A percentile compares a stretch with the other conserved stretches of the same genome.
phyloP scores from a whole-genome alignment of 2,797 vertebrate species.

The Tragelaphus eurycerus region DNA sequence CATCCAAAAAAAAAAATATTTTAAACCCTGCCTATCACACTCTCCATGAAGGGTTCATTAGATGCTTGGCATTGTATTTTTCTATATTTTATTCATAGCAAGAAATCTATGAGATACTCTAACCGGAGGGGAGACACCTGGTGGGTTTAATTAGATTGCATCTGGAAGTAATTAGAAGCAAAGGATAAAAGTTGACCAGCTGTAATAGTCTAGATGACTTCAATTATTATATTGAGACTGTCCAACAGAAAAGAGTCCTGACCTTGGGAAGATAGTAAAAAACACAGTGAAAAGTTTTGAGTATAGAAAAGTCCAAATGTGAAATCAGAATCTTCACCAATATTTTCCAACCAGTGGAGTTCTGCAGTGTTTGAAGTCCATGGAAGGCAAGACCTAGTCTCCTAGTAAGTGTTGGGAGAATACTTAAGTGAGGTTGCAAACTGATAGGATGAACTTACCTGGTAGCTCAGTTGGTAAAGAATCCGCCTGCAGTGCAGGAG shows the following conservation, averaged over 20 bases:
- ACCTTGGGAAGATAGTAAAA: background rate
- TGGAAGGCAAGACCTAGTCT: background rate
- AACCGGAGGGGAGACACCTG: constrained; percentile 64
- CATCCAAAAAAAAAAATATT: background rate
- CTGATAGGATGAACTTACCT: background rate
- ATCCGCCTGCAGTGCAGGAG: background rate
- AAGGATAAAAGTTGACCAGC: constrained; percentile 13
- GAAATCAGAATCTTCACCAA: background rate
- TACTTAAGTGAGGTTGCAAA: background rate
- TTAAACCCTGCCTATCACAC: background rate
- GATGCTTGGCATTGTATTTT: background rate
- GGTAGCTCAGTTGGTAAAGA: background rate
- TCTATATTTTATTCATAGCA: constrained; percentile 14
- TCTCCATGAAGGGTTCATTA: background rate
- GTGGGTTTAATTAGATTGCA: constrained; percentile 67
- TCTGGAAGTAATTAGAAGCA: constrained; percentile 53
- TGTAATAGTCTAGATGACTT: background rate
- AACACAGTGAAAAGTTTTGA: background rate
- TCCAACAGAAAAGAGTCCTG: background rate
- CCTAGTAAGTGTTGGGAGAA: background rate
- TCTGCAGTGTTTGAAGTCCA: background rate
- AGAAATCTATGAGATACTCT: background rate
- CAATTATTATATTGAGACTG: background rate
- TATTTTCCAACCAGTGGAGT: background rate
- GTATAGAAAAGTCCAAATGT: background rate